Percentiles rank a stretch among this genome's conserved stretches.
Conservation (phyloP, 1,140 invertebrate species). For the Chironomus striatipennis region DNA sequence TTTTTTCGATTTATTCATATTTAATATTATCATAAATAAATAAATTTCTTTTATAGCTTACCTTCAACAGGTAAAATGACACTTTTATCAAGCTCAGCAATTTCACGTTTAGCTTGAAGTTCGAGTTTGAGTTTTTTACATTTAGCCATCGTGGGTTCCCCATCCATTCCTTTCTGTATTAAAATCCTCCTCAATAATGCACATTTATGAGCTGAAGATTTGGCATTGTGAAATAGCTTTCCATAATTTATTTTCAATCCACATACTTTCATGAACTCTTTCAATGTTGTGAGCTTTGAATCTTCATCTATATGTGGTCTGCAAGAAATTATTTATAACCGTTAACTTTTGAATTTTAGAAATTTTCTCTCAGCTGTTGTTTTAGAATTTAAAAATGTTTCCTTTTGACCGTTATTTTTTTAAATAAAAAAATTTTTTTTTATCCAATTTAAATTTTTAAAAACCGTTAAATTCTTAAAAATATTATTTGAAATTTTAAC, state of each 20-base stretch:
- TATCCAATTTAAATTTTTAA: neutral
- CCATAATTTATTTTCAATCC: constrained; percentile 19
- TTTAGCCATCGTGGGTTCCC: constrained; percentile 15
- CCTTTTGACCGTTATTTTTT: too few species aligned
- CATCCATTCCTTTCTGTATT: neutral
- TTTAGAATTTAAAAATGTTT: too few species aligned
- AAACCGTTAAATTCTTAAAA: neutral
- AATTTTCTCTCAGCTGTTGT: too few species aligned
- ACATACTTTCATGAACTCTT: neutral
- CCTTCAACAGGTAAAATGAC: neutral
- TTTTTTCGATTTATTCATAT: neutral
- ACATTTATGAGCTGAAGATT: neutral
- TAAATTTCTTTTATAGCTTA: neutral
- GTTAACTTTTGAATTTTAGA: neutral
- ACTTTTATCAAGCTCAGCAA: constrained; percentile 16
- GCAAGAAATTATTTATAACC: neutral
- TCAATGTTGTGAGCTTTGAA: neutral
- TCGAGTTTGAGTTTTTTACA: neutral
- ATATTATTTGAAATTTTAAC: neutral
- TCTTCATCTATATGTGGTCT: neutral
- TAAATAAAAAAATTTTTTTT: neutral
- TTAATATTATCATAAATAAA: constrained; percentile 1
- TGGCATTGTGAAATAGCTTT: neutral
- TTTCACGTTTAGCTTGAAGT: neutral
- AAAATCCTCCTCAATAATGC: neutral